Percentiles rank a stretch among this genome's conserved stretches.
phyloP scores from a whole-genome alignment of 2,888 invertebrate species.

The Caenorhabditis becei region DNA sequence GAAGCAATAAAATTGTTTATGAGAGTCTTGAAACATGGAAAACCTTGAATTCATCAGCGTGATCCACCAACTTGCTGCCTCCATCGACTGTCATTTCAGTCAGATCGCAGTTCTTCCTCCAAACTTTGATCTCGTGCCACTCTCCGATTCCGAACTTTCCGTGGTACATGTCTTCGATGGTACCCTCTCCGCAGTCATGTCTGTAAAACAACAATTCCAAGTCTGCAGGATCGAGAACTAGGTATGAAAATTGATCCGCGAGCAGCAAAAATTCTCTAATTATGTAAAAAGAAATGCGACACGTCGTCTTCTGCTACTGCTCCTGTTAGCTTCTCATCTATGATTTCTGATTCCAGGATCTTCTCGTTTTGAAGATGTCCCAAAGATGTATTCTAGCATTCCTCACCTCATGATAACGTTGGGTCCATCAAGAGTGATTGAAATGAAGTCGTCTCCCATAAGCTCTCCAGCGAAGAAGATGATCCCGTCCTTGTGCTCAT shows the following conservation, averaged over 20 bases:
- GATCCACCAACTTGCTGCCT: slow-evolving; percentile 53
- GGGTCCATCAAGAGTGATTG: slow-evolving; percentile 69
- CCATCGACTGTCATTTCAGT: slow-evolving; percentile 64
- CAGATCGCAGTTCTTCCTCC: slow-evolving; percentile 64
- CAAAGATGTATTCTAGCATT: too few species aligned
- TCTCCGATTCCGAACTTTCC: slow-evolving; percentile 68
- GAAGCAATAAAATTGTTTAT: slow-evolving; percentile 11
- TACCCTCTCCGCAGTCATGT: slow-evolving; percentile 74
- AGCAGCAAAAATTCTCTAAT: too few species aligned
- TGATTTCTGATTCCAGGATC: too few species aligned
- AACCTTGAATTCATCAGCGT: slow-evolving; percentile 66
- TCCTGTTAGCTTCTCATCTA: too few species aligned
- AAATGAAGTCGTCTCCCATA: slow-evolving; percentile 71
- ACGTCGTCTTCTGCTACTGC: too few species aligned
- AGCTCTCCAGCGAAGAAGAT: slow-evolving; percentile 73
- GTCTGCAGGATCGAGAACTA: too few species aligned
- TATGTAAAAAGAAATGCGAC: too few species aligned
- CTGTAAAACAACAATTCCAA: slow-evolving; percentile 58
- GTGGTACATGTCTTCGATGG: slow-evolving; percentile 71
- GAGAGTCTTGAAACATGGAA: background rate
- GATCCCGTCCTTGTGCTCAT: slow-evolving; percentile 67
- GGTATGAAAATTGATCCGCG: too few species aligned
- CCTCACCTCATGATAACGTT: slow-evolving; percentile 71
- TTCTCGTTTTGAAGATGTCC: too few species aligned
- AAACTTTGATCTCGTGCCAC: slow-evolving; percentile 70